Evolutionary conservation across 2,797 vertebrate species (phyloP).

Genomic region (Crax fasciolata): DNA sequence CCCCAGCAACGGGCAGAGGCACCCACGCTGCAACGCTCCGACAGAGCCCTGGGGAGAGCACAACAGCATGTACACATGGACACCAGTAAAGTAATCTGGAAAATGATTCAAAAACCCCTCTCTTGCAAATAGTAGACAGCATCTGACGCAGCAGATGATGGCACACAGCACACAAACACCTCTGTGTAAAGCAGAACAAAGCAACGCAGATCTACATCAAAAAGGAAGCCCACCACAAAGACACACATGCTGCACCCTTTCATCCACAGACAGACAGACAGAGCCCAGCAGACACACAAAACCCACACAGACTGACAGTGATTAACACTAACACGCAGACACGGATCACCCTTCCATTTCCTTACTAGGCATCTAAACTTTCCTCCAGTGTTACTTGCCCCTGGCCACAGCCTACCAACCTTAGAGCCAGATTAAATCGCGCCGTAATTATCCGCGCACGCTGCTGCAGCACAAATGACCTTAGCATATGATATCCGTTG

Average conservation of each 20-base stretch:
- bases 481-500: constrained; percentile 59
- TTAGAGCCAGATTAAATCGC: constrained; percentile 62
- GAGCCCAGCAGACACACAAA: constrained; percentile 39
- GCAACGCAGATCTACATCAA: constrained; percentile 47
- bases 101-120: background rate
- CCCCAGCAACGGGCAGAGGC: background rate
- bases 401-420: constrained; percentile 65
- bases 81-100: background rate
- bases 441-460: constrained; percentile 50
- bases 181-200: constrained; percentile 46
- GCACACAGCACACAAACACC: background rate
- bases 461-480: constrained; percentile 65
- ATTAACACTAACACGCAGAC: constrained; percentile 25
- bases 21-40: background rate
- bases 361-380: constrained; percentile 30
- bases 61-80: background rate
- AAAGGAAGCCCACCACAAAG: constrained; percentile 69
- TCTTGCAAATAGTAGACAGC: background rate
- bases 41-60: background rate
- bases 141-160: constrained; percentile 5
- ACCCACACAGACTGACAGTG: background rate
- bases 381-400: constrained; percentile 57
- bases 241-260: constrained; percentile 49
- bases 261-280: constrained; percentile 25
- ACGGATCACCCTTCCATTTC: constrained; percentile 7